Conservation (phyloP, 1,140 invertebrate genomes). For the Lepidurus arcticus region DNA sequence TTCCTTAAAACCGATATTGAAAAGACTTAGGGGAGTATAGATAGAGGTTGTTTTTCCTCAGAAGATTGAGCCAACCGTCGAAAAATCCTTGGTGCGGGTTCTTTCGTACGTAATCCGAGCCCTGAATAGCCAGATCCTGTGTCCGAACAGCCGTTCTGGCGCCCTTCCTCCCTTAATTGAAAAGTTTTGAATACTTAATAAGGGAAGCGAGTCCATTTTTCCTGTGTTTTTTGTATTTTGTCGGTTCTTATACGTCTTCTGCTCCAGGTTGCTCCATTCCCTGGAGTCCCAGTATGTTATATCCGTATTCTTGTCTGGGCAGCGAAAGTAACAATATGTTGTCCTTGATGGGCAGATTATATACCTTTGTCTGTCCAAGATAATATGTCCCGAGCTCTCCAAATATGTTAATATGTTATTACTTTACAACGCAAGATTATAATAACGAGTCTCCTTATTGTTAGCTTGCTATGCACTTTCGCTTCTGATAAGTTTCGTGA, state of each 20-base stretch:
- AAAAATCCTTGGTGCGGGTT: background rate
- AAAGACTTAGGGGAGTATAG: background rate
- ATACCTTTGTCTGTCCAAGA: too few species aligned
- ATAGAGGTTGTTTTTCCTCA: background rate
- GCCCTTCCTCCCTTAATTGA: conserved; percentile 14
- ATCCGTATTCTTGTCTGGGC: background rate
- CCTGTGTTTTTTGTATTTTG: background rate
- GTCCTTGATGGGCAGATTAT: too few species aligned
- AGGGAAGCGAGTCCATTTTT: background rate
- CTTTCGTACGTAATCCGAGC: background rate
- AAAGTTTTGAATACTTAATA: conserved; percentile 20
- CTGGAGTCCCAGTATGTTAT: background rate
- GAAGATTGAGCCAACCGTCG: background rate
- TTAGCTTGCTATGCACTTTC: too few species aligned
- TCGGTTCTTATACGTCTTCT: conserved; percentile 13
- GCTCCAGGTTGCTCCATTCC: background rate
- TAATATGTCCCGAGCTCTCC: too few species aligned
- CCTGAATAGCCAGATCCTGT: background rate
- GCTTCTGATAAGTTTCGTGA: too few species aligned
- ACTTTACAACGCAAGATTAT: too few species aligned
- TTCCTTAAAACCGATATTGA: background rate
- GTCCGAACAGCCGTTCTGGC: background rate
- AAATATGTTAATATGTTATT: too few species aligned
- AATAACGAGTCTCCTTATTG: too few species aligned
- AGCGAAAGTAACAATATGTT: too few species aligned